phyloP scores from a whole-genome alignment of 2,797 vertebrate genomes.

The Neomorphus geoffroyi region DNA sequence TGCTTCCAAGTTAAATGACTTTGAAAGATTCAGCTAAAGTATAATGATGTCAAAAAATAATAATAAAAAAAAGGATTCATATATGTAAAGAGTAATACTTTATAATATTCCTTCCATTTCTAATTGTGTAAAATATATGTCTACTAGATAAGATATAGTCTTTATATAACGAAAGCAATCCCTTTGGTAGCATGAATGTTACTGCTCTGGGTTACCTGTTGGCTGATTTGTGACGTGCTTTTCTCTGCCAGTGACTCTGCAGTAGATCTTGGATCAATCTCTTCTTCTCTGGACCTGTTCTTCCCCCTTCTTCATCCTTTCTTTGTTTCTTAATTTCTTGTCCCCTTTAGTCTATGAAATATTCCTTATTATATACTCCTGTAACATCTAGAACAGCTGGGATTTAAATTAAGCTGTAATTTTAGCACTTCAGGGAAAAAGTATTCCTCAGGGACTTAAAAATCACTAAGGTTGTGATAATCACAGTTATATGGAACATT shows the following conservation, averaged over 20 bases:
- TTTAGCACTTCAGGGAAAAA: slow-evolving; percentile 2
- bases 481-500: not conserved
- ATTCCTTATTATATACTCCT: not conserved
- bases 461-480: slow-evolving; percentile 1
- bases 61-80: not conserved
- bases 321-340: not conserved
- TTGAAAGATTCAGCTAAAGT: not conserved
- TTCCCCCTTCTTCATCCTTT: not conserved
- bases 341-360: slow-evolving; percentile 1
- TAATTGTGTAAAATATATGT: not conserved
- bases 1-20: not conserved
- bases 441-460: slow-evolving; percentile 6
- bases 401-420: not conserved
- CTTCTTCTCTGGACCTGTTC: not conserved
- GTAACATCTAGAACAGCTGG: not conserved
- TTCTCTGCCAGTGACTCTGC: not conserved
- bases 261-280: not conserved
- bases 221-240: not conserved
- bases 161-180: not conserved
- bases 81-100: not conserved
- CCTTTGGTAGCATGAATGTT: not conserved
- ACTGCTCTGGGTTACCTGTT: not conserved
- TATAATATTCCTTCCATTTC: not conserved
- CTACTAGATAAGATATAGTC: not conserved
- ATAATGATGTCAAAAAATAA: not conserved